A percentile compares a stretch with the other conserved stretches of the same genome.
These are phyloP conservation scores for Tursiops truncatus DNA, from an alignment of 2,113 vertebrate species.

Conservation along the genomic window DNA sequence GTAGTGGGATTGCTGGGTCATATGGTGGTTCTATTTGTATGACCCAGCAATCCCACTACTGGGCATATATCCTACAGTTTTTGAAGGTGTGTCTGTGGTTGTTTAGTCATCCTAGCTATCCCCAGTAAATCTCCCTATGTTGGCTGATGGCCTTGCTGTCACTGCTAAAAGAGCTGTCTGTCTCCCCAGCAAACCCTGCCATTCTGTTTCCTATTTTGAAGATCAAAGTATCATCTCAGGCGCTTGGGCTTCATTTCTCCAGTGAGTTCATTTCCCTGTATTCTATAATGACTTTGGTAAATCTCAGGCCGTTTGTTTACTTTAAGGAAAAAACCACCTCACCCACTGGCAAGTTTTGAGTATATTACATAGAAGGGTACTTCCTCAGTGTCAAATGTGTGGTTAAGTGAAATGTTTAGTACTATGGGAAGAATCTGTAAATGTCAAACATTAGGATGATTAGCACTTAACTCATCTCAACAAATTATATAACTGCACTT, in stretches of 20 bases:
- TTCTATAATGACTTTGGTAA: conserved; percentile 45
- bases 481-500: conserved; percentile 38
- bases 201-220: background rate
- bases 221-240: background rate
- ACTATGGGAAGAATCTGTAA: conserved; percentile 59
- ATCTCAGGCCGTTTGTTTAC: conserved; percentile 56
- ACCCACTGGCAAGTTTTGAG: conserved; percentile 29
- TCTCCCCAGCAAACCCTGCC: background rate
- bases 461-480: conserved; percentile 72
- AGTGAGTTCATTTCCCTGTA: background rate
- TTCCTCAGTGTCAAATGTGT: conserved; percentile 53
- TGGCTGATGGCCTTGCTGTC: background rate
- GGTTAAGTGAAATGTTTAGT: conserved; percentile 40
- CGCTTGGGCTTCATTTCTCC: background rate
- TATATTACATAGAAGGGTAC: conserved; percentile 57
- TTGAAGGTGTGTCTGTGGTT: background rate
- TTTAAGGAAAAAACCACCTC: background rate
- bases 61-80: background rate
- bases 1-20: no score
- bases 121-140: background rate
- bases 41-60: no score
- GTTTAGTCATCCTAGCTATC: background rate
- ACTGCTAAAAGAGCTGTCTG: background rate
- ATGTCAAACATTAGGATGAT: conserved; percentile 61
- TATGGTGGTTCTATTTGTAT: no score